A percentile compares a stretch with the other conserved stretches of the same genome.
Evolutionary conservation across 2,797 vertebrate genomes (phyloP).

Genomic region (Notamacropus eugenii): DNA sequence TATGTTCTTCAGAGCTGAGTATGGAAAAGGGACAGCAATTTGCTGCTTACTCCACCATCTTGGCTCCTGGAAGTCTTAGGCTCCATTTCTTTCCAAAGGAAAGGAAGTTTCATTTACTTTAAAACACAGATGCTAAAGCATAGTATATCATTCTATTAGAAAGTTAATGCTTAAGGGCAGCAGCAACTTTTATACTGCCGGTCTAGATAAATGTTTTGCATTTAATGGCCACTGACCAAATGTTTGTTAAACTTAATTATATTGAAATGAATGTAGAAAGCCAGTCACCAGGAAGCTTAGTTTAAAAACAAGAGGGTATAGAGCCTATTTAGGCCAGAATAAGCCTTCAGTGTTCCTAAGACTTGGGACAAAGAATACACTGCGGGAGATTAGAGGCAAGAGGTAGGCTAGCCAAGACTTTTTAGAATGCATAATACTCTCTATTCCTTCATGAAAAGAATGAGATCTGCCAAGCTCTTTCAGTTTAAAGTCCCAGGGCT

Average conservation of each 20-base stretch:
- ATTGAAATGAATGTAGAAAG: not conserved
- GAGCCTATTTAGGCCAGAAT: not conserved
- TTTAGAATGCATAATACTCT: not conserved
- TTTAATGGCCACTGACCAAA: not conserved
- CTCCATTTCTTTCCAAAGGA: not conserved
- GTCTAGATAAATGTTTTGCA: not conserved
- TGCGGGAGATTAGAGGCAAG: not conserved
- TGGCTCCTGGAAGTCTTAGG: not conserved
- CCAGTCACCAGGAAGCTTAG: not conserved
- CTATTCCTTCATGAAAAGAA: not conserved
- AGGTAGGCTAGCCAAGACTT: not conserved
- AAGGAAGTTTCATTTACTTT: not conserved
- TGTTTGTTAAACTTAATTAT: not conserved
- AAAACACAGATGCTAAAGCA: not conserved
- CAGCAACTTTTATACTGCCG: not conserved
- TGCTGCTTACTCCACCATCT: no score
- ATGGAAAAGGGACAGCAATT: no score
- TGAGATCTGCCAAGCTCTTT: not conserved
- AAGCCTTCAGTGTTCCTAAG: not conserved
- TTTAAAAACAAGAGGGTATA: not conserved
- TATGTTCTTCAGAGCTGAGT: no score
- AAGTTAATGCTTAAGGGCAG: not conserved
- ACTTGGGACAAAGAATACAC: not conserved
- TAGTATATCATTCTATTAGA: not conserved
- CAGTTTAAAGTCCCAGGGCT: not conserved